Base-by-base conservation (phyloP, 2,888 invertebrate genomes). In the Petrolisthes manimaculis region DNA sequence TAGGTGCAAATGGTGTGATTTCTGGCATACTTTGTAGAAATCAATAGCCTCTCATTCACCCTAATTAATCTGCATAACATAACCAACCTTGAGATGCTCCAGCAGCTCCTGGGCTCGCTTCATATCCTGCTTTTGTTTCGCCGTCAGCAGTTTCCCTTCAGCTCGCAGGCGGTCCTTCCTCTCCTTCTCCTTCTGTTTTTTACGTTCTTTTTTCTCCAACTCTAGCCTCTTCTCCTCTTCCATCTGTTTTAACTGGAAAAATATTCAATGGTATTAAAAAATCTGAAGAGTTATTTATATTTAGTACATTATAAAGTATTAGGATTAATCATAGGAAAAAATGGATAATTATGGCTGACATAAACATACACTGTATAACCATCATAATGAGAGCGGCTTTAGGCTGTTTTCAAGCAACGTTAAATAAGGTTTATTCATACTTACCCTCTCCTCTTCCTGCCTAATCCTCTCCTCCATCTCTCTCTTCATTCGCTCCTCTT, bases 61-160 rank as follows among this genome's bases (percentile, higher is more conserved):
- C 37, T 2, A 37, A 37, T 37, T 37, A 37, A 37, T 37, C 37
- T 37, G 37, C 37, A 37, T 2, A 37, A 37, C 37, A 37, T 37
- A 53, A n/a, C 78, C 18, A 37, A 86, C 89, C 87, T 97, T 97
- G 74, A 98, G 94, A 1, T 96, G 96, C 84, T 98, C 97, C 90
- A 99, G 93, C 95, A 98, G 95, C 88, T 97, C 97, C 93, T 97
- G 96, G 8, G 97, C 97, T 91, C 98, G 94, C 0, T 97, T 96
- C 91, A 96, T 95, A 92, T 97, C 97, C 91, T 96, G 96, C 93
- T 97, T 98, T 93, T 99, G 98, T 93, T 98, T 98, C 0, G 97
- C 96, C 3, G 98, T 98, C 89, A 99, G 93, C 61, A 98, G 94
- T 93, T 98, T 99, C 3, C 99, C 99, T 94, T 99, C 99, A n/a